phyloP scores from a whole-genome alignment of 2,888 invertebrate genomes.

The Amphipyra tragopoginis region DNA sequence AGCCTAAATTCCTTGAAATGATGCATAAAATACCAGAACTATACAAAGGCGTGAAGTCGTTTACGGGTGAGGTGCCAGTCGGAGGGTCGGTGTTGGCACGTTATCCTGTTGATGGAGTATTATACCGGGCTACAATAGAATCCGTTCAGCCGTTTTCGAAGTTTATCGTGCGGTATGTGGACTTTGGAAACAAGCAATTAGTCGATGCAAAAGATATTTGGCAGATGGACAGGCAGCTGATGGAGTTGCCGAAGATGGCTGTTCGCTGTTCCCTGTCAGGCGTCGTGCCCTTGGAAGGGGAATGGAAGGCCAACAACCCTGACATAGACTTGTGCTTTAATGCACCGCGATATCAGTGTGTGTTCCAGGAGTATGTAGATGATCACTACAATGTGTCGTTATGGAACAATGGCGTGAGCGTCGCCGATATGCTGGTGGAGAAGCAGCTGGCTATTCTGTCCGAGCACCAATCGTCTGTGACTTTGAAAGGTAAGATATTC shows the following conservation, averaged over 20 bases:
- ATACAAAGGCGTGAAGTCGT: conserved; percentile 89
- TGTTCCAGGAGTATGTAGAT: conserved; percentile 85
- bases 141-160: conserved; percentile 89
- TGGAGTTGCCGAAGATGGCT: conserved; percentile 92
- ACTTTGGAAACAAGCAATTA: conserved; percentile 93
- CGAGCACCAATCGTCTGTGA: conserved; percentile 79
- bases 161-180: conserved; percentile 93
- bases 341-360: conserved; percentile 90
- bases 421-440: conserved; percentile 85
- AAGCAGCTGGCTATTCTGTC: conserved; percentile 82
- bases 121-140: conserved; percentile 92
- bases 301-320: conserved; percentile 89
- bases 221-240: conserved; percentile 92
- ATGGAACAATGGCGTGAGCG: conserved; percentile 82
- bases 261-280: conserved; percentile 92
- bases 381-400: conserved; percentile 87
- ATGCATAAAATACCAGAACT: conserved; percentile 93
- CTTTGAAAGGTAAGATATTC: conserved; percentile 77
- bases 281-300: conserved; percentile 89
- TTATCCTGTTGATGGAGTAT: conserved; percentile 92
- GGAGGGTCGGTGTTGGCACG: conserved; percentile 92
- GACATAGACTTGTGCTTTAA: conserved; percentile 91
- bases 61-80: conserved; percentile 80
- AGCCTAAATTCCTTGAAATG: conserved; percentile 91
- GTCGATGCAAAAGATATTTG: conserved; percentile 92